Percentiles rank a stretch among this genome's conserved stretches.
Evolutionary conservation across 1,140 invertebrate species (phyloP).

Genomic region (Pseudachorutes palmiensis): DNA sequence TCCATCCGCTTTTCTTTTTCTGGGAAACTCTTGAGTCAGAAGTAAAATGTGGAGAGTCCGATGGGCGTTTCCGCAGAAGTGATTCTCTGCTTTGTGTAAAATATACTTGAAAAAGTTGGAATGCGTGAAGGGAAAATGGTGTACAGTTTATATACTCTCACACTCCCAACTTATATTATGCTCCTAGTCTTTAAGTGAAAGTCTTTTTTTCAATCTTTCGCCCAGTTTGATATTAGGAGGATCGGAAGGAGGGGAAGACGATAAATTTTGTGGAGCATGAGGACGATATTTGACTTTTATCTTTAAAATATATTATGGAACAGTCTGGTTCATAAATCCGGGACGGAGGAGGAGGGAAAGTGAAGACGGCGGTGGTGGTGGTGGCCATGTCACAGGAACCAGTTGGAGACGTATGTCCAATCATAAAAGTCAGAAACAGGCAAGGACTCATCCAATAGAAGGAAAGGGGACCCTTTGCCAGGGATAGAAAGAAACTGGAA

Average conservation of each 20-base stretch:
- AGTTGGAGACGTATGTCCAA: conserved; percentile 2
- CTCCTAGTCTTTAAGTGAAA: too few relatives aligned
- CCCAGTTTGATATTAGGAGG: not conserved
- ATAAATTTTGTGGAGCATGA: not conserved
- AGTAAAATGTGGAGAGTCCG: too few relatives aligned
- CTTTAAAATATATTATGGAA: conserved; percentile 9
- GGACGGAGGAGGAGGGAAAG: not conserved
- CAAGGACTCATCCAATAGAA: not conserved
- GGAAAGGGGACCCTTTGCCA: not conserved
- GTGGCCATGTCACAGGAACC: not conserved
- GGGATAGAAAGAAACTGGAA: not conserved
- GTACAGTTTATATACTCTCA: not conserved
- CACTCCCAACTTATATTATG: too few relatives aligned
- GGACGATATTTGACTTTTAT: conserved; percentile 11
- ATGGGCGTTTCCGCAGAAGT: too few relatives aligned
- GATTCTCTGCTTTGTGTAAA: too few relatives aligned
- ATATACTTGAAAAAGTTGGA: too few relatives aligned
- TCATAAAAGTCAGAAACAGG: conserved; percentile 6
- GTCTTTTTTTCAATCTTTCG: conserved; percentile 1
- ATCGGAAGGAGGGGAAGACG: not conserved
- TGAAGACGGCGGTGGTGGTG: not conserved
- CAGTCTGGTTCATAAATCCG: conserved; percentile 10
- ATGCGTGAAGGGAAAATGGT: not conserved
- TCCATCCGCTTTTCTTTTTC: too few relatives aligned
- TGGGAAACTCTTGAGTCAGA: too few relatives aligned